Percentiles rank a stretch among this genome's conserved stretches.
These are phyloP conservation scores for Amphipoea lucens DNA, from an alignment of 2,888 invertebrate species.

Conservation along the genomic window DNA sequence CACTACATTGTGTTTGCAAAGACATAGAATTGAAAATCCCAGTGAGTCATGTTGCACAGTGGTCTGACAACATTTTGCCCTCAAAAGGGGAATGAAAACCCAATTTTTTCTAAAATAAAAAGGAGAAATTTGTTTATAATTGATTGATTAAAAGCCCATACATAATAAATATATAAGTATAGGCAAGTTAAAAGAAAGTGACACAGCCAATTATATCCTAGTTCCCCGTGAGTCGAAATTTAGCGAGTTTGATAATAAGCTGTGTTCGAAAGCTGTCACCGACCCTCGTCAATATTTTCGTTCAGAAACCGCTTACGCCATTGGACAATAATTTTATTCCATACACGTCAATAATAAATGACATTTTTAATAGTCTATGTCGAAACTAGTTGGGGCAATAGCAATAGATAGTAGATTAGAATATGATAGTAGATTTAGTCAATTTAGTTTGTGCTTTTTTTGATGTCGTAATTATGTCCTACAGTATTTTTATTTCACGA, in stretches of 20 bases:
- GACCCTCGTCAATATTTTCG: slow-evolving; percentile 69
- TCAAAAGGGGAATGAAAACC: background rate
- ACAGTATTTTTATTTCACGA: background rate
- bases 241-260: slow-evolving; percentile 60
- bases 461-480: background rate
- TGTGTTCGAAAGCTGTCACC: slow-evolving; percentile 61
- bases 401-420: background rate
- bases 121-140: slow-evolving; percentile 2
- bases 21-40: slow-evolving; percentile 9
- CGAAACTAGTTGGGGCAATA: background rate
- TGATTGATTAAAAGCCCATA: slow-evolving; percentile 40
- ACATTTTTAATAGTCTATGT: slow-evolving; percentile 34
- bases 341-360: slow-evolving; percentile 46
- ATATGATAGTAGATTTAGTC: background rate
- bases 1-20: background rate
- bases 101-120: background rate
- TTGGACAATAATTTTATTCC: slow-evolving; percentile 50
- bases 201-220: slow-evolving; percentile 59
- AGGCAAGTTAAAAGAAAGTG: slow-evolving; percentile 45
- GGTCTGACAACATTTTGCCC: background rate
- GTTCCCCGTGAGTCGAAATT: slow-evolving; percentile 52
- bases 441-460: slow-evolving; percentile 15
- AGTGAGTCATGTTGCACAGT: slow-evolving; percentile 3
- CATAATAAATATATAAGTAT: slow-evolving; percentile 30
- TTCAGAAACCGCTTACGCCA: slow-evolving; percentile 44